Base-by-base conservation (phyloP, 1,140 invertebrate species). In the Cydia pomonella region DNA sequence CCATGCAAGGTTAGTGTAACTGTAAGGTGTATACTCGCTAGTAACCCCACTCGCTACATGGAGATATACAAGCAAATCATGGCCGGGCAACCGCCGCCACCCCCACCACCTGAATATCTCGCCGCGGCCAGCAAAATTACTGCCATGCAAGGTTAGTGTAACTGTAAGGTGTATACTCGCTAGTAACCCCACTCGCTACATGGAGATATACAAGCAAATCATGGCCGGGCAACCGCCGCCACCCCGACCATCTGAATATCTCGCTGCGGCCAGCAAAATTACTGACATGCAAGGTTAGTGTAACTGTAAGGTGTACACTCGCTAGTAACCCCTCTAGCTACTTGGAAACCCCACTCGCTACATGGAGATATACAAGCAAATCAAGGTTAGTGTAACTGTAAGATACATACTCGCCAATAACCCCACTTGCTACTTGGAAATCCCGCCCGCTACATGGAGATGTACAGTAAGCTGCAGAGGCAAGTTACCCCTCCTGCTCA, bases 271-370 rank as follows among this genome's bases (percentile, higher is more conserved):
- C 94, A 94, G 78, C 23, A 66, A 66, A 16, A 66, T 33, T 29
- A 66, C 12, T 2, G 63, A 16, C 23, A 7, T 66, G 13, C 13
- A 66, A n/a, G 63, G 63, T 66, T 91, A 94, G 83, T 93, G 95
- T 84, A 89, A 95, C 92, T 95, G 90, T 96, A 96, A 85, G 96
- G 97, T 88, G n/a, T n/a, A n/a, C 96, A n/a, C n/a, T n/a, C n/a
- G n/a, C n/a, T n/a, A n/a, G n/a, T n/a, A n/a, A n/a, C n/a, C n/a
- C n/a, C n/a, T 96, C 85, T 90, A 97, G 81, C 94, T 96, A 13
- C 93, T 95, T 44, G 95, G 94, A 41, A 95, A 97, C 94, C 97
- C 97, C 5, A 94, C 95, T 72, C 95, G 95, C 38, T 97, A 97
- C 91, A 94, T 95, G 62, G 95, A 96, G 81, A 95, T 96, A 94